These are phyloP conservation scores for Saxidomus purpurata DNA, from an alignment of 1,140 invertebrate genomes.

Conservation along the genomic window DNA sequence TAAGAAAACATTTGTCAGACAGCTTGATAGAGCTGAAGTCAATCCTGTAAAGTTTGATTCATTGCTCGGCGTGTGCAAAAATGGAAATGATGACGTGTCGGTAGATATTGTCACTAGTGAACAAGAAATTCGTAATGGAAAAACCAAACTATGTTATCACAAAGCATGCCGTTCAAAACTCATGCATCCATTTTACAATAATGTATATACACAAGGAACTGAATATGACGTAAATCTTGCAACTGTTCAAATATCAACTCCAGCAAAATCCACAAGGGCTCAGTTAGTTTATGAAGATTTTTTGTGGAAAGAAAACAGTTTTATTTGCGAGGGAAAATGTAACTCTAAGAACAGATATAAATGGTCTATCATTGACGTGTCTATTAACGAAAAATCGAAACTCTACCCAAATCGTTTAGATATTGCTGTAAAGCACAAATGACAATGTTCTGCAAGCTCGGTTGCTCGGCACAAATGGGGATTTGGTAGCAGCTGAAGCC, in stretches of 20 bases:
- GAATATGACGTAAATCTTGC: neutral
- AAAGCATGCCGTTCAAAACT: neutral
- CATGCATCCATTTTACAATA: constrained; percentile 3
- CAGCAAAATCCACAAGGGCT: too few relatives aligned
- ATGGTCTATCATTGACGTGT: neutral
- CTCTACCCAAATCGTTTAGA: neutral
- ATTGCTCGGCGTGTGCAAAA: neutral
- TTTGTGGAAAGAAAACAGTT: constrained; percentile 23
- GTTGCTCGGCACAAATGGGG: neutral
- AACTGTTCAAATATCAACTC: neutral
- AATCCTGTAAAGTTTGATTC: neutral
- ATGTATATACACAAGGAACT: neutral
- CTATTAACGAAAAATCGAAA: neutral
- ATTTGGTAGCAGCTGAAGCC: constrained; percentile 17
- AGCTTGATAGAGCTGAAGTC: neutral
- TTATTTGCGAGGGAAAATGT: constrained; percentile 21
- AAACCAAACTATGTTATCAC: neutral
- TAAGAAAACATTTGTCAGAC: neutral
- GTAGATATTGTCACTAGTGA: neutral
- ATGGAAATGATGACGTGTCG: neutral
- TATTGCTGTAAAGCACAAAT: neutral
- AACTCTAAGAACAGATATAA: neutral
- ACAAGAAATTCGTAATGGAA: neutral
- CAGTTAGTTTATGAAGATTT: neutral
- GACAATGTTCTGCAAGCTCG: neutral